Evolutionary conservation across 2,888 invertebrate species (phyloP).

Genomic region (Cantharis flavilabris): DNA sequence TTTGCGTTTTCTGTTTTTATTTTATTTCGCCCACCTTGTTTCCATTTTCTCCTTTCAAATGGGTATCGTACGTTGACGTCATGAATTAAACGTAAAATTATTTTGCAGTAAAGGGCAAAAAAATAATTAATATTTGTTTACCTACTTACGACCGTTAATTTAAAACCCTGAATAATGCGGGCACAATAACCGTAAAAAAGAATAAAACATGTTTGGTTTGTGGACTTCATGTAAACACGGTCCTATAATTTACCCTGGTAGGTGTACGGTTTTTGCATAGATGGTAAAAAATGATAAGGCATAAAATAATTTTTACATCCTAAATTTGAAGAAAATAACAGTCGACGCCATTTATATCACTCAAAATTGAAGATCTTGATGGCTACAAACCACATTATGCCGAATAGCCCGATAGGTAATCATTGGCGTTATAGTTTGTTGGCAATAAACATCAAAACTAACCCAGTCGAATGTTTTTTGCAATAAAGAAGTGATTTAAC

Average conservation of each 20-base stretch:
- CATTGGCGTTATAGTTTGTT: background rate
- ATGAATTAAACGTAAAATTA: background rate
- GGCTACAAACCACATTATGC: background rate
- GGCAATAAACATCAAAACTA: background rate
- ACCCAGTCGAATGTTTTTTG: background rate
- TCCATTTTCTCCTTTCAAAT: background rate
- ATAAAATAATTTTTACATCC: background rate
- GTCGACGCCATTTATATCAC: background rate
- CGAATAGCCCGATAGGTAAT: background rate
- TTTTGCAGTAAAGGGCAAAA: background rate
- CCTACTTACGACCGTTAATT: background rate
- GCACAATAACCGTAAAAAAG: background rate
- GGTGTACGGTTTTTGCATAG: background rate
- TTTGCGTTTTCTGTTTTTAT: background rate
- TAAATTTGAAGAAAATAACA: background rate
- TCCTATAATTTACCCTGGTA: background rate
- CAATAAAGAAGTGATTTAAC: background rate
- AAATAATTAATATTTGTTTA: background rate
- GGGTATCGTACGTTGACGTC: background rate
- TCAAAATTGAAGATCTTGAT: background rate
- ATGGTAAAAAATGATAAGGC: background rate
- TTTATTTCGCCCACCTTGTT: background rate
- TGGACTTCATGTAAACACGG: background rate
- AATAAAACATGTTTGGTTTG: background rate
- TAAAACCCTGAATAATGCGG: background rate